Evolutionary conservation across 35 echinoderm and acorn worm genomes (phyloP).

Genomic region (Apostichopus japonicus): DNA sequence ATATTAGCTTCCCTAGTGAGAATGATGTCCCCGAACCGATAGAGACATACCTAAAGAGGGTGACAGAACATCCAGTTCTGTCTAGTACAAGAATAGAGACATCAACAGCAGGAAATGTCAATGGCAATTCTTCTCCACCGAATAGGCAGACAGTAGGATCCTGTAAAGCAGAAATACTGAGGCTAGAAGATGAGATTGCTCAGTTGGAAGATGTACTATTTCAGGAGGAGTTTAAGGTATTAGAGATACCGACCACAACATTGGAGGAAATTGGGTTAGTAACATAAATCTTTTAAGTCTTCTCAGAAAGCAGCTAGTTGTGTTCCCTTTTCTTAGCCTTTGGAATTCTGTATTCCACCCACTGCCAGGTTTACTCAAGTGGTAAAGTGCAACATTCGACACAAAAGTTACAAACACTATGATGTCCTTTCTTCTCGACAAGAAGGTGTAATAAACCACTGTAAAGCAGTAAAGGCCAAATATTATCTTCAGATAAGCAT

Average conservation of each 20-base stretch:
- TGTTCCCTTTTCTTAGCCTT: no score
- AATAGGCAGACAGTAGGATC: background rate
- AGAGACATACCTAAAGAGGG: constrained; percentile 25
- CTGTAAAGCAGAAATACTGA: constrained; percentile 29
- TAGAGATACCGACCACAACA: constrained; percentile 11
- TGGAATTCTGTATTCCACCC: no score
- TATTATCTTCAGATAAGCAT: no score
- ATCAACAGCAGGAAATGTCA: background rate
- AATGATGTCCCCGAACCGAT: constrained; percentile 52
- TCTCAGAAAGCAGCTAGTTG: no score
- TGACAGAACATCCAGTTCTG: constrained; percentile 27
- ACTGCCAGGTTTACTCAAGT: no score
- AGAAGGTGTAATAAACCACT: no score
- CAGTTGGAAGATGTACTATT: constrained; percentile 13
- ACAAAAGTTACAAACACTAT: no score
- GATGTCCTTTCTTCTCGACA: no score
- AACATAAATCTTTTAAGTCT: no score
- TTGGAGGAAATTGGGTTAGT: constrained; percentile 36
- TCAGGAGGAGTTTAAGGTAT: constrained; percentile 32
- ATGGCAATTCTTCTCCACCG: background rate
- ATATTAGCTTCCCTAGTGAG: constrained; percentile 50
- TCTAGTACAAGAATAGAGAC: constrained; percentile 43
- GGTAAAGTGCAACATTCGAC: no score
- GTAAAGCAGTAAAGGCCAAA: no score
- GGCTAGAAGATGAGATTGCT: constrained; percentile 37